A percentile compares a stretch with the other conserved stretches of the same genome.
Conservation (phyloP, 2,888 invertebrate genomes). For the Heliothis peltigera region DNA sequence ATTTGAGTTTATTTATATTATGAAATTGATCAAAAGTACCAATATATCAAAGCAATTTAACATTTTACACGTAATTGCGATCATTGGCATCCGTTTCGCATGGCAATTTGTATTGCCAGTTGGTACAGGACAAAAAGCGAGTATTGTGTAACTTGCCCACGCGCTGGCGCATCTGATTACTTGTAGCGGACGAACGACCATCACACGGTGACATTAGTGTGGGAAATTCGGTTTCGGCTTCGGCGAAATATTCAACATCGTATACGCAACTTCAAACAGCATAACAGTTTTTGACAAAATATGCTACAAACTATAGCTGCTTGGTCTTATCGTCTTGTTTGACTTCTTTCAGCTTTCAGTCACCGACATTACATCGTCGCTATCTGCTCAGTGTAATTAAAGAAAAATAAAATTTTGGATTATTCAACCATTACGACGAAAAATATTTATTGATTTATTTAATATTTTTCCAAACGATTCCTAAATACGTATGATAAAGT, state of each 20-base stretch:
- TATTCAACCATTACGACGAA: too few species aligned
- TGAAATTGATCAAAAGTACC: not conserved
- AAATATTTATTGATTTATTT: too few species aligned
- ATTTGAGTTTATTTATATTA: too few species aligned
- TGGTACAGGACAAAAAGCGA: slow-evolving; percentile 49
- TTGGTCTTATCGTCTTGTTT: too few species aligned
- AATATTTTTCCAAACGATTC: too few species aligned
- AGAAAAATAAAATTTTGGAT: too few species aligned
- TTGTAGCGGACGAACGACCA: slow-evolving; percentile 36
- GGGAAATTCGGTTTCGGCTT: slow-evolving; percentile 6
- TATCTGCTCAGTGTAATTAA: too few species aligned
- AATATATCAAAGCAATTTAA: not conserved
- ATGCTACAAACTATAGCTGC: too few species aligned
- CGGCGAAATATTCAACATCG: not conserved
- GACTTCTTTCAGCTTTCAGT: too few species aligned
- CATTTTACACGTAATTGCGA: slow-evolving; percentile 1
- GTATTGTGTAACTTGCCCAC: slow-evolving; percentile 62
- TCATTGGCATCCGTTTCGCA: slow-evolving; percentile 21
- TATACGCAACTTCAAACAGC: not conserved
- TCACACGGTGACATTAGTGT: slow-evolving; percentile 21
- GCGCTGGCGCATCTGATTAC: slow-evolving; percentile 65
- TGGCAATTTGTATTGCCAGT: slow-evolving; percentile 33
- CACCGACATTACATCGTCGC: too few species aligned
- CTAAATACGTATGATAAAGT: too few species aligned
- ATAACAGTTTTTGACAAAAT: not conserved